Evolutionary conservation across 2,797 vertebrate species (phyloP).

Genomic region (Phoxinus dragarum): DNA sequence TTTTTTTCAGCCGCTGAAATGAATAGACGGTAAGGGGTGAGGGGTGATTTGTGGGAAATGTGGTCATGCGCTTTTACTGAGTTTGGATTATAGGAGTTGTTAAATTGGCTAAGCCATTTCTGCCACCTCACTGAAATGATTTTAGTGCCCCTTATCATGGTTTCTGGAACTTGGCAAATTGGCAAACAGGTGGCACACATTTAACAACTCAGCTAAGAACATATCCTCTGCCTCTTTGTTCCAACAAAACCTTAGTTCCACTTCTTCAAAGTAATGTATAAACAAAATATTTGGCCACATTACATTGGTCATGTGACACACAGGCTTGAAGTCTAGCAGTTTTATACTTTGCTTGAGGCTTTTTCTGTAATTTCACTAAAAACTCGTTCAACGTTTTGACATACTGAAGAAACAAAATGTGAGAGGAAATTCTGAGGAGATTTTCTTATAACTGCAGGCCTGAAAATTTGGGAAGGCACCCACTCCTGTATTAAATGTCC

Average conservation of each 20-base stretch:
- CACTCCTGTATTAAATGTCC: not conserved
- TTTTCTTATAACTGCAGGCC: not conserved
- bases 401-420: not conserved
- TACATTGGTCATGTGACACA: conserved; percentile 3
- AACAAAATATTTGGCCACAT: conserved; percentile 7
- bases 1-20: not conserved
- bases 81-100: conserved; percentile 24
- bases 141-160: conserved; percentile 1
- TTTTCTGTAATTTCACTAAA: not conserved
- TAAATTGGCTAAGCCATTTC: conserved; percentile 17
- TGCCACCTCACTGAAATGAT: conserved; percentile 12
- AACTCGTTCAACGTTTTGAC: not conserved
- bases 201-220: conserved; percentile 18
- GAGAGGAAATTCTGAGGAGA: not conserved
- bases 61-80: conserved; percentile 13
- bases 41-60: not conserved
- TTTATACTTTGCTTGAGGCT: not conserved
- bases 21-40: conserved; percentile 10
- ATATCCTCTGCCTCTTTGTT: not conserved
- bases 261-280: not conserved
- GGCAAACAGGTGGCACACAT: conserved; percentile 22
- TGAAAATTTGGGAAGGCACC: not conserved
- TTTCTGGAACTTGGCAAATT: not conserved
- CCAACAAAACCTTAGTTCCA: not conserved
- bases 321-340: not conserved